phyloP scores from a whole-genome alignment of 2,888 invertebrate genomes.

The Sphecodes monilicornis region DNA sequence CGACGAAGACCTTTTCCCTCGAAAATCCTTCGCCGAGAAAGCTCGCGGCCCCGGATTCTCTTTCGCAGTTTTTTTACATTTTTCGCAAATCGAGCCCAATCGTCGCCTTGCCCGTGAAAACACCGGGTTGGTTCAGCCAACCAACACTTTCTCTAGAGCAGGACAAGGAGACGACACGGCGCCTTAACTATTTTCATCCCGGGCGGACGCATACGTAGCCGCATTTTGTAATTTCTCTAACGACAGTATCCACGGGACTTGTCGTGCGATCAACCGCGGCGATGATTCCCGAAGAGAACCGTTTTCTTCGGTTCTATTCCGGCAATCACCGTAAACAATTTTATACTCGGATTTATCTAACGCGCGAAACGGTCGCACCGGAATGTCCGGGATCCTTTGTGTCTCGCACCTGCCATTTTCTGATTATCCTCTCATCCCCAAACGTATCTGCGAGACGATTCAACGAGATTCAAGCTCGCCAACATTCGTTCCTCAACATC shows the following conservation, averaged over 20 bases:
- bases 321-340: slow-evolving; percentile 56
- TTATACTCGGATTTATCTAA: slow-evolving; percentile 57
- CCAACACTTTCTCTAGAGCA: slow-evolving; percentile 28
- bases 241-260: slow-evolving; percentile 52
- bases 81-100: slow-evolving; percentile 5
- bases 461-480: slow-evolving; percentile 18
- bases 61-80: slow-evolving; percentile 15
- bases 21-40: slow-evolving; percentile 42
- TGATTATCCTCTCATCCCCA: not conserved
- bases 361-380: slow-evolving; percentile 38
- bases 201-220: slow-evolving; percentile 71
- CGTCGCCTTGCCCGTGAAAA: slow-evolving; percentile 30
- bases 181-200: slow-evolving; percentile 60
- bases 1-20: slow-evolving; percentile 62
- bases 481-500: slow-evolving; percentile 29
- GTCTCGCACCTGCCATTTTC: not conserved
- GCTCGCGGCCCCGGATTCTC: slow-evolving; percentile 42
- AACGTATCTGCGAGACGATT: slow-evolving; percentile 18
- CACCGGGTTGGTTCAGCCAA: slow-evolving; percentile 11
- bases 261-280: slow-evolving; percentile 47
- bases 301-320: slow-evolving; percentile 31
- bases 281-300: slow-evolving; percentile 48
- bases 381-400: not conserved
- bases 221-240: slow-evolving; percentile 61
- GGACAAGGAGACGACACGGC: slow-evolving; percentile 32